Evolutionary conservation across 2,888 invertebrate genomes (phyloP), one percentile per base, ranked within the genome.

Genomic region (Xestia rhomboidea): DNA sequence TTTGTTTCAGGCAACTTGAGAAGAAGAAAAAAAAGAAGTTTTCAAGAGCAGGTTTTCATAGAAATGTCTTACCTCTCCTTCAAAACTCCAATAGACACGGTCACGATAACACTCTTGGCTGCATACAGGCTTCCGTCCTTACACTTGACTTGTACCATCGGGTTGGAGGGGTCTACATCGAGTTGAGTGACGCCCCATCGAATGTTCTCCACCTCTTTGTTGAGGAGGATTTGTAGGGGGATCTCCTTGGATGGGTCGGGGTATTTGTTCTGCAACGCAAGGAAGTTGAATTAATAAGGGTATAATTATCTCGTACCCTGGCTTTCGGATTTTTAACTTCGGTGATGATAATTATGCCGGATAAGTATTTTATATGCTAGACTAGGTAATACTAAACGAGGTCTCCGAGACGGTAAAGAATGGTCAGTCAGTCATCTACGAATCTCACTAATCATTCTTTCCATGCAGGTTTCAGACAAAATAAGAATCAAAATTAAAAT

Each of bases 51-150:
- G 11, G 30, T 34, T 21, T 5, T 4, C 13, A 46, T 5, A 54
- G 8, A 38, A 18, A 30, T n/a, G 0, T 64, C 82, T 85, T 85
- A 96, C 97, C 93, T 94, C 69, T 97, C 97, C 90, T 98, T 98
- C 73, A 98, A 92, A 69, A 98, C 97, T 3, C 98, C 98, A 10
- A 98, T 91, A 5, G 98, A 97, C 0, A 97, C 94, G 0, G 98
- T 98, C 24, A 98, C 96, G 80, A 98, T 97, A 8, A 98, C 97
- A 89, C 97, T 97, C 83, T 97, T 97, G 11, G 98, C 97, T 1
- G 92, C 91, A 81, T 96, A 97, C 60, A 95, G 82, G 63, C 96
- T 96, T 0, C 97, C 97, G 86, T 97, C 97, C 71, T 91, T 95
- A 80, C 97, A 97, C 57, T 91, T 95, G 0, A 98, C 95, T 63